Base-by-base conservation (phyloP, 1,140 invertebrate genomes). In the Agrilus planipennis region DNA sequence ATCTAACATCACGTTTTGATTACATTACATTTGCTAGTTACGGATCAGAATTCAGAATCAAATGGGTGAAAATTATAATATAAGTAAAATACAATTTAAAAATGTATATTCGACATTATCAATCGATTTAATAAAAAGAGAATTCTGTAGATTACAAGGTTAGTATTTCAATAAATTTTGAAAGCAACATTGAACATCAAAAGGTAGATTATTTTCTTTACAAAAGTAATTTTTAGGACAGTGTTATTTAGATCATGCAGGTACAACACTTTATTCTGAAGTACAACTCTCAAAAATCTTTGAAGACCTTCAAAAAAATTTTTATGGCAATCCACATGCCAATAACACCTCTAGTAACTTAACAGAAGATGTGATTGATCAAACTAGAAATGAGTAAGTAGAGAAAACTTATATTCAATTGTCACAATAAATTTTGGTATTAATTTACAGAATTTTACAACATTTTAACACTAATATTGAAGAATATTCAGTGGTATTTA, bases 301-400 rank as follows among this genome's bases (percentile, higher is more conserved):
- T 21, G 56, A 73, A 27, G 73, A 84, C 53, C 69, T 94, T 27
- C 61, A 71, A 17, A 60, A 59, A 11, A 78, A 79, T 66, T 55
- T 91, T 4, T 88, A 87, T 59, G 80, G 81, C 43, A 96, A 95
- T 71, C 90, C 92, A 21, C 91, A 97, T 65, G 81, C 80, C 11
- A 55, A 68, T 34, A 76, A 71, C 53, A 52, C 60, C 10, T 76
- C 77, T 12, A 86, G 87, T 55, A 77, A 78, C 54, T 60, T 76
- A 42, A 82, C 85, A 15, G 75, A 75, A 35, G 85, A 91, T 63
- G 70, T 75, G 18, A 72, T 94, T 23, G 88, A 93, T 53, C 77
- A 82, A 61, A 73, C 84, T 22, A 70, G 89, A 67, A 80, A 69
- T 57, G 76, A 72, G 85, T 88, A 61, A 62, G 60, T 53, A 25